These are phyloP conservation scores for Zootermopsis nevadensis DNA, from an alignment of 2,888 invertebrate genomes.

Conservation along the genomic window DNA sequence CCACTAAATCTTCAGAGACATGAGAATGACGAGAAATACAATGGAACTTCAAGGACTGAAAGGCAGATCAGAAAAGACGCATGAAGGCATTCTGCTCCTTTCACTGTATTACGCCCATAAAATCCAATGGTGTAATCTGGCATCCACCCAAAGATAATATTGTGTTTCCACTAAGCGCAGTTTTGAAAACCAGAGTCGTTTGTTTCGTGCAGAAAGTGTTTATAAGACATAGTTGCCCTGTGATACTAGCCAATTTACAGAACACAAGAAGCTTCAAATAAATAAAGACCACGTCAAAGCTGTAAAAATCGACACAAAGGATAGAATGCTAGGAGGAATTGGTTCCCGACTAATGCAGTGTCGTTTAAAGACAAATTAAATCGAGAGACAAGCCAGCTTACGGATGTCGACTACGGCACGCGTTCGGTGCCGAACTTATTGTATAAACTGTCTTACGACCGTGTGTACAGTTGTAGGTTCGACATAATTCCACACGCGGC, in stretches of 20 bases:
- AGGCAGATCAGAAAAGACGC: not conserved
- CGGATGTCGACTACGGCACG: not conserved
- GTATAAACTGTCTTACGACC: not conserved
- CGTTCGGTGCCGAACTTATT: not conserved
- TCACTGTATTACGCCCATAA: not conserved
- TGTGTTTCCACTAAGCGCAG: conserved; percentile 1
- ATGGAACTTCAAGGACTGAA: no score
- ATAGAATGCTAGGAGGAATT: not conserved
- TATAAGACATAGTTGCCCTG: not conserved
- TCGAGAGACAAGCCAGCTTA: conserved; percentile 15
- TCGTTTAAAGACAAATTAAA: conserved; percentile 27
- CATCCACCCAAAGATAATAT: conserved; percentile 1
- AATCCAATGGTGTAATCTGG: not conserved
- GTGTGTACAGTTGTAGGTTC: not conserved
- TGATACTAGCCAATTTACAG: conserved; percentile 1
- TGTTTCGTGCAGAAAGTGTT: conserved; percentile 11
- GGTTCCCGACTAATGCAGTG: not conserved
- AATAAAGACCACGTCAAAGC: not conserved
- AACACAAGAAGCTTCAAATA: not conserved
- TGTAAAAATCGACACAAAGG: not conserved
- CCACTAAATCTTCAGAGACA: no score
- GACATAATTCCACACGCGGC: conserved; percentile 4
- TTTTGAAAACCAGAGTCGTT: conserved; percentile 17
- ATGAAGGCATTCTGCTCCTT: not conserved
- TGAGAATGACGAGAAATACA: no score